phyloP scores from a whole-genome alignment of 2,113 vertebrate genomes.

The Psittacus erithacus region DNA sequence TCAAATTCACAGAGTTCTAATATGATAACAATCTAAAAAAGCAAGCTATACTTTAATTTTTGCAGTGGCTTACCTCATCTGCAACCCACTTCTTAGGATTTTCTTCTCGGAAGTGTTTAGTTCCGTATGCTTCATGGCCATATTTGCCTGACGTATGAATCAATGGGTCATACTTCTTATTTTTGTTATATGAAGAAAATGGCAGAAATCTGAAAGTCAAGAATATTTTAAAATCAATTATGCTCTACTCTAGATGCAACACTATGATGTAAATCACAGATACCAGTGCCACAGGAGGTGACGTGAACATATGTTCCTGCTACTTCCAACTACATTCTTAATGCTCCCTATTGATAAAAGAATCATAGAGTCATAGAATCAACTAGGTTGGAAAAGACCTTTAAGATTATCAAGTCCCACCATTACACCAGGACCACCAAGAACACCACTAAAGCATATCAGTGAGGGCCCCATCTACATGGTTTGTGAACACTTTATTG shows the following conservation, averaged over 20 bases:
- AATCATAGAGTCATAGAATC: not conserved
- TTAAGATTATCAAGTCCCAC: not conserved
- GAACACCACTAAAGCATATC: not conserved
- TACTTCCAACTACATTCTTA: not conserved
- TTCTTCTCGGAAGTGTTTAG: constrained; percentile 78
- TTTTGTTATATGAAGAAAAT: constrained; percentile 75
- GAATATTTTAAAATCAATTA: constrained; percentile 3
- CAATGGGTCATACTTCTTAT: constrained; percentile 68
- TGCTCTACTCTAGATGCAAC: not conserved
- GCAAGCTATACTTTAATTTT: not conserved
- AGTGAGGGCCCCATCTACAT: not conserved
- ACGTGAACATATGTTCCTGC: not conserved
- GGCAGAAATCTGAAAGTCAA: constrained; percentile 81
- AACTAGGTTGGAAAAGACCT: not conserved
- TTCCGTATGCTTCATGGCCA: constrained; percentile 46
- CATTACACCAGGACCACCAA: not conserved
- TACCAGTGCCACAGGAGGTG: not conserved
- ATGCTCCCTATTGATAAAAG: not conserved
- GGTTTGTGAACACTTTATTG: not conserved
- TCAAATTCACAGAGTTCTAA: not conserved
- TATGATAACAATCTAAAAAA: not conserved
- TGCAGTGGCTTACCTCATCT: constrained; percentile 73
- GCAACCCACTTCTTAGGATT: constrained; percentile 72
- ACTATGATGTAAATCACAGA: not conserved
- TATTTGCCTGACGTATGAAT: constrained; percentile 74